Base-by-base conservation (phyloP, 1,140 invertebrate genomes). In the Leptinotarsa lineolata region DNA sequence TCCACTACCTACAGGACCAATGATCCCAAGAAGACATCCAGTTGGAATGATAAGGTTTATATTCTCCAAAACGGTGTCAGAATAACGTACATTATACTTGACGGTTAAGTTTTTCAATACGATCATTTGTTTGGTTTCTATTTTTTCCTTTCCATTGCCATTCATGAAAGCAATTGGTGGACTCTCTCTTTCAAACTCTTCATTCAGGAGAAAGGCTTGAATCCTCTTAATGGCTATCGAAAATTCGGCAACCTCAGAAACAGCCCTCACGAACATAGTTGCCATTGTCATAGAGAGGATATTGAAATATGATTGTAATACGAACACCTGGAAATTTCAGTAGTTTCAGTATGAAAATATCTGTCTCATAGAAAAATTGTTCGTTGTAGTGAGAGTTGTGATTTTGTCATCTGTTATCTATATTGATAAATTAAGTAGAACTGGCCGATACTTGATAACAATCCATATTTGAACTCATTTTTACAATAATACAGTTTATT, bases 221-320 rank as follows among this genome's bases (percentile, higher is more conserved):
- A 92, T 80, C 67, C 90, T 82, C 69, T 84, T 85, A 0, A 92
- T 85, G 0, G 90, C 89, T 0, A 91, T 89, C 45, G 88, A 80
- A 11, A 86, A 85, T 75, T 91, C 89, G 0, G 89, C 88, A 24
- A 89, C 81, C 74, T 88, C 90, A 1, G 90, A 88, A 54, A 92
- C 87, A 8, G 90, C 91, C 16, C 90, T 87, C 0, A 91, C 91
- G 77, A 93, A 91, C 86, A 92, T 89, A 15, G 90, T 86, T 0
- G 90, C 88, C 87, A 93, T 88, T 8, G 88, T 88, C 6, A 89
- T 85, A 0, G 90, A 85, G 1, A 93, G 79, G 4, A 89, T 86
- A 73, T 88, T 88, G 81, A 89, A 91, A 68, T 91, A 89, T 0
- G 89, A 86, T 21, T 88, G 86, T 13, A 91, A 86, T 0, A 92